A percentile compares a stretch with the other conserved stretches of the same genome.
phyloP scores from a whole-genome alignment of 1,140 invertebrate genomes.

The Metaphire vulgaris region DNA sequence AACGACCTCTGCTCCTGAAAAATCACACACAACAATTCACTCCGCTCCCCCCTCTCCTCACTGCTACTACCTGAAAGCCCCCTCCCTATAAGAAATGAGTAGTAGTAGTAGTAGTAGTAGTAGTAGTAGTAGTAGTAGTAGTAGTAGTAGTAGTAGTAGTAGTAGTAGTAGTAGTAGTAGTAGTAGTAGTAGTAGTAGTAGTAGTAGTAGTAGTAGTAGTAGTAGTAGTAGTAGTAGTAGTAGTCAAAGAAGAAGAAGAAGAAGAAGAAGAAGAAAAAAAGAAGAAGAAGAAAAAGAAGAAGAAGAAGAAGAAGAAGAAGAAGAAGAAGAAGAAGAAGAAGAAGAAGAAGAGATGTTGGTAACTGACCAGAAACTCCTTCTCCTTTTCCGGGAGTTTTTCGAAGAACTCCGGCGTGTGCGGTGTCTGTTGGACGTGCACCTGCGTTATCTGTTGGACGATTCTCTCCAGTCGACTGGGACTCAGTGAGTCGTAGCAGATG shows the following conservation, averaged over 20 bases:
- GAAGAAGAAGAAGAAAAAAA: not conserved
- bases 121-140: constrained; percentile 3
- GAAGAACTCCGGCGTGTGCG: constrained; percentile 29
- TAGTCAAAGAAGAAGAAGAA: not conserved
- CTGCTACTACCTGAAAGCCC: no score
- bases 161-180: constrained; percentile 2
- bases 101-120: constrained; percentile 2
- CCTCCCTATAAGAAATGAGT: no score
- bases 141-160: constrained; percentile 2
- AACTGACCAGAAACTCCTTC: constrained; percentile 30
- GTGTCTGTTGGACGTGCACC: constrained; percentile 27
- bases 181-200: constrained; percentile 3
- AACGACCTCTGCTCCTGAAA: constrained; percentile 30
- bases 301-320: not conserved
- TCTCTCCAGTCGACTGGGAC: constrained; percentile 16
- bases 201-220: not conserved
- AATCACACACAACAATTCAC: no score
- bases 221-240: not conserved
- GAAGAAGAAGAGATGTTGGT: not conserved
- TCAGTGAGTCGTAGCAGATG: not conserved
- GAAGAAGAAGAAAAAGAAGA: not conserved
- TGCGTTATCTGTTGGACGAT: constrained; percentile 28
- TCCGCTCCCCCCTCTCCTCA: no score
- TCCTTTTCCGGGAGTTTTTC: constrained; percentile 29
- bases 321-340: not conserved